phyloP scores from a whole-genome alignment of 1,140 invertebrate species.

The Brachionus calyciflorus region DNA sequence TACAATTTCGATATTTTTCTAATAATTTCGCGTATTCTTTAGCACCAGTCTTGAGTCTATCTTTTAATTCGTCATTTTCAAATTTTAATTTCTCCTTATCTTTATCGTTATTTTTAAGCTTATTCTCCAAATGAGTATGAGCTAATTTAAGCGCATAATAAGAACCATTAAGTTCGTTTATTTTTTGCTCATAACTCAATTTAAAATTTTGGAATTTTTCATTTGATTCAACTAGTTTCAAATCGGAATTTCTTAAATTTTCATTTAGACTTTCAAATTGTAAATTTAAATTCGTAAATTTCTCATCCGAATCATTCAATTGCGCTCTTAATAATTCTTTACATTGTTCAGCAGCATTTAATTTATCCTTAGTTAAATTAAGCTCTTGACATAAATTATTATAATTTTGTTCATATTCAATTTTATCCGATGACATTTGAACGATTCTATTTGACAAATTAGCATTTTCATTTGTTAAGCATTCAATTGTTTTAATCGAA shows the following conservation, averaged over 20 bases:
- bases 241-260: no score
- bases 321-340: no score
- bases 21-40: constrained; percentile 45
- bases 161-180: constrained; percentile 26
- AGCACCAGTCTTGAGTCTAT: constrained; percentile 30
- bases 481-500: constrained; percentile 1
- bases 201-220: constrained; percentile 17
- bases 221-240: no score
- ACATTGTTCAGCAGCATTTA: no score
- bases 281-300: no score
- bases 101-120: constrained; percentile 13
- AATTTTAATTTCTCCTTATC: not conserved
- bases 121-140: not conserved
- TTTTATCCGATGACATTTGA: not conserved
- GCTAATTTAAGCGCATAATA: constrained; percentile 44
- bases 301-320: no score
- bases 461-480: not conserved
- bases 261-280: no score
- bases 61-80: constrained; percentile 39
- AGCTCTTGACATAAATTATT: constrained; percentile 26
- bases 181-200: constrained; percentile 1
- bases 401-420: not conserved
- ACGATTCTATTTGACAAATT: not conserved
- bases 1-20: constrained; percentile 33
- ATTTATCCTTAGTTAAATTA: not conserved